Percentiles rank a stretch among this genome's conserved stretches.
phyloP scores from a whole-genome alignment of 2,888 invertebrate genomes.

The Epinotia bilunana region DNA sequence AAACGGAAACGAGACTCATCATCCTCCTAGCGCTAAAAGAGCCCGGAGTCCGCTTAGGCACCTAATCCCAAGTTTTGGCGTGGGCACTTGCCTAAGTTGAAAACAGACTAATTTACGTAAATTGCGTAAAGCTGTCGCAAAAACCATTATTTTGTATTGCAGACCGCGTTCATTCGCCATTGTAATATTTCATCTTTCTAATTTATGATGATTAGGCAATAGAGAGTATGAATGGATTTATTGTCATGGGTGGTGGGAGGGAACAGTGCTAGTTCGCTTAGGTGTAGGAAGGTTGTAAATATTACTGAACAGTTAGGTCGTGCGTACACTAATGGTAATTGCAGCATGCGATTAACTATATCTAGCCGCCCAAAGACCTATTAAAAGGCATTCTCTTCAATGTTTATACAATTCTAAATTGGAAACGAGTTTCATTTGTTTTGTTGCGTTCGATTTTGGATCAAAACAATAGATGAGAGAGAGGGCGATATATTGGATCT shows the following conservation, averaged over 20 bases:
- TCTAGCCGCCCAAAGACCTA: too few relatives aligned
- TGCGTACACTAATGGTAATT: slow-evolving; percentile 8
- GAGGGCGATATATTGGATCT: too few relatives aligned
- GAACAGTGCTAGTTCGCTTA: neutral
- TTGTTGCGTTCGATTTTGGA: too few relatives aligned
- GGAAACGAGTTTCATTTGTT: too few relatives aligned
- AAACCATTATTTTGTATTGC: slow-evolving; percentile 2
- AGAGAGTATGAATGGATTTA: slow-evolving; percentile 27
- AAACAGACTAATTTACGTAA: neutral
- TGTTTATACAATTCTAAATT: too few relatives aligned
- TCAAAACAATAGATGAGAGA: too few relatives aligned
- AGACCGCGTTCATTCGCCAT: neutral
- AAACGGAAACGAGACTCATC: too few relatives aligned
- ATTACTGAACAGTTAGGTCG: slow-evolving; percentile 16
- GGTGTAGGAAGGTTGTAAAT: slow-evolving; percentile 39
- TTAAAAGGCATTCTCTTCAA: too few relatives aligned
- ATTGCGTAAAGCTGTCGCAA: neutral
- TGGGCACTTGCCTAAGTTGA: too few relatives aligned
- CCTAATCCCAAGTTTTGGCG: too few relatives aligned
- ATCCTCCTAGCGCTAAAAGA: too few relatives aligned
- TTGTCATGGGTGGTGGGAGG: slow-evolving; percentile 29
- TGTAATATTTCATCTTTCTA: neutral
- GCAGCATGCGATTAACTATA: neutral
- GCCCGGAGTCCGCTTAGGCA: too few relatives aligned
- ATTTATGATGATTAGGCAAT: slow-evolving; percentile 36